Evolutionary conservation across 2,113 vertebrate species (phyloP), one percentile per base, ranked within the genome.

Genomic region (Corynorhinus townsendii): DNA sequence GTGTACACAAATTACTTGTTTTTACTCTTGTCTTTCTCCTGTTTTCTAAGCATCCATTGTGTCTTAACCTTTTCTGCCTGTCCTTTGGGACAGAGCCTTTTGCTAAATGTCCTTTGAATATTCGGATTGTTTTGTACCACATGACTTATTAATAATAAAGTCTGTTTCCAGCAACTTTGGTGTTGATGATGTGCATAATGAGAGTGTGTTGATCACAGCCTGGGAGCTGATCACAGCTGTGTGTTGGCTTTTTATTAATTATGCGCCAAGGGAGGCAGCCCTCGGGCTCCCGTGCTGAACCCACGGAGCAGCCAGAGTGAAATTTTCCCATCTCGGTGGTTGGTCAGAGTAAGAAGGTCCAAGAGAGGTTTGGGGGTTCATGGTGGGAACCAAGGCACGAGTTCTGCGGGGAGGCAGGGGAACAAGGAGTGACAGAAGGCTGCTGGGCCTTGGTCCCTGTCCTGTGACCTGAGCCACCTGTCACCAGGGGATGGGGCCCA

Each of bases 141-240:
- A 80, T 93, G 94, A 95, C 59, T 69, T 47, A 22, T 73, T 89
- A 90, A 35, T 71, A 93, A 95, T 93, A 97, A 97, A 97, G 89
- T 38, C 69, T 16, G 6, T 89, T 96, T 79, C 86, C 47, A 77
- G 66, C 82, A 81, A 33, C n/a, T 72, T 22, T 8, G 7, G 35
- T 8, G 24, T 71, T 92, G 82, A 5, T 71, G 26, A 11, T n/a
- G 20, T 3, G 64, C 71, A n/a, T 69, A 17, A 49, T 0, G 1
- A 30, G n/a, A 24, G 28, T 35, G 47, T 49, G 49, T 52, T 75
- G 0, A 10, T 52, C 35, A 10, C 14, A 47, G 82, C 68, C 20
- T 12, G 49, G 19, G 20, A 40, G 24, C 40, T 35, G 22, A 30
- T 40, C 20, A 0, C 28, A 14, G 26, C 52, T 14, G 2, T 17